phyloP scores from a whole-genome alignment of 2,888 invertebrate genomes.

The Apomyelois bistriatella region DNA sequence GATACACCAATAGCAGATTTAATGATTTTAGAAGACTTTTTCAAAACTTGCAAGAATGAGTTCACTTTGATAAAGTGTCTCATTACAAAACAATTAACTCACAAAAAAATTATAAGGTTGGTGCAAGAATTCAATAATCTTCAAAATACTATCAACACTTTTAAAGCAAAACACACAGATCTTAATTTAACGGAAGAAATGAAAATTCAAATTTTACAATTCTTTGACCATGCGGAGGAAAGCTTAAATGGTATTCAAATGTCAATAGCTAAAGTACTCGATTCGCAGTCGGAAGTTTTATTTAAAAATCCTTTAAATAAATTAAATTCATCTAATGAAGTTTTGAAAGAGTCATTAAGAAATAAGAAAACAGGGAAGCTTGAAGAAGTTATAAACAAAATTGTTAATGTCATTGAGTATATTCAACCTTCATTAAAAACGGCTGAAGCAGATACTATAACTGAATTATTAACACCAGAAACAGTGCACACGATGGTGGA shows the following conservation, averaged over 20 bases:
- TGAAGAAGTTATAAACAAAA: constrained; percentile 29
- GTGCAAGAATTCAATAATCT: constrained; percentile 55
- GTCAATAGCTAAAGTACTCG: constrained; percentile 45
- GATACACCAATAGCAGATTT: constrained; percentile 45
- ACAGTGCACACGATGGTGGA: constrained; percentile 19
- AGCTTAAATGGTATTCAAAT: constrained; percentile 43
- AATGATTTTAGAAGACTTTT: constrained; percentile 54
- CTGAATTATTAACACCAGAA: constrained; percentile 36
- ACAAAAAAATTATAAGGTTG: constrained; percentile 58
- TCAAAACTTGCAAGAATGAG: constrained; percentile 52
- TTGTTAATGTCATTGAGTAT: constrained; percentile 29
- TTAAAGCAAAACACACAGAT: constrained; percentile 38
- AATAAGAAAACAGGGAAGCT: constrained; percentile 27
- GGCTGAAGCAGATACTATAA: constrained; percentile 30
- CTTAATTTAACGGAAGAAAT: constrained; percentile 42
- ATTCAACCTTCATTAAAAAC: constrained; percentile 34
- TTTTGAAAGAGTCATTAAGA: constrained; percentile 24
- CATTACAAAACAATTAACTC: constrained; percentile 46
- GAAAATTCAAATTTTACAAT: constrained; percentile 37
- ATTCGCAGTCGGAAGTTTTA: constrained; percentile 45
- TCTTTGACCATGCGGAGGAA: constrained; percentile 43
- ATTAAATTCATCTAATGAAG: constrained; percentile 30
- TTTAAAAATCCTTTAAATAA: constrained; percentile 41
- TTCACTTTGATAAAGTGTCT: constrained; percentile 52
- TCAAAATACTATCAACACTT: constrained; percentile 41